Conservation (phyloP, 2,888 invertebrate species). For the Harmothoe impar region DNA sequence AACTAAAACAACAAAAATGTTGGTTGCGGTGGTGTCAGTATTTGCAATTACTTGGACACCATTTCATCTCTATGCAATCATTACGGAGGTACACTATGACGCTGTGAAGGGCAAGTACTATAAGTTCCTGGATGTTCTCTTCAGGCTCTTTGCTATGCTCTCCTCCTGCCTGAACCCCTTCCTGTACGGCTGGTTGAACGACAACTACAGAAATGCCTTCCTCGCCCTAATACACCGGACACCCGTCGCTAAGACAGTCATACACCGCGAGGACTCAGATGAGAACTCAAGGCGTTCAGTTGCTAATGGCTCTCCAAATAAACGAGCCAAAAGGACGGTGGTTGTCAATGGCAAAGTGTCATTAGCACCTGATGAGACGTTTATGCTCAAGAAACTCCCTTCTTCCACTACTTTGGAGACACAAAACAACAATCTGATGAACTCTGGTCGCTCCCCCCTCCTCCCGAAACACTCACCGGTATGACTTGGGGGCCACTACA, state of each 20-base stretch:
- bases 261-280: constrained; percentile 67
- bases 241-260: constrained; percentile 36
- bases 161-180: constrained; percentile 83
- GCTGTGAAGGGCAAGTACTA: constrained; percentile 73
- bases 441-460: constrained; percentile 14
- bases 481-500: neutral
- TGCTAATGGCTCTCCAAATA: neutral
- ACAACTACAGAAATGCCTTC: constrained; percentile 76
- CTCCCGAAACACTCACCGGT: constrained; percentile 48
- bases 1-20: constrained; percentile 78
- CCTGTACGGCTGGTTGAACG: constrained; percentile 83
- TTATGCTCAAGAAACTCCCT: neutral
- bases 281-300: constrained; percentile 22
- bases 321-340: constrained; percentile 41
- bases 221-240: constrained; percentile 66
- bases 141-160: constrained; percentile 81
- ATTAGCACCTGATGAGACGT: constrained; percentile 28
- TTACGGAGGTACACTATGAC: constrained; percentile 76
- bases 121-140: constrained; percentile 77
- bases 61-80: constrained; percentile 78
- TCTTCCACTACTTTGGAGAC: neutral
- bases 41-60: constrained; percentile 82
- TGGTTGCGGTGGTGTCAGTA: constrained; percentile 80
- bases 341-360: constrained; percentile 46
- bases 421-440: constrained; percentile 49